Percentiles rank a stretch among this genome's conserved stretches.
phyloP scores from a whole-genome alignment of 92 coral and sea anemone genomes.

The Heliopora coerulea region DNA sequence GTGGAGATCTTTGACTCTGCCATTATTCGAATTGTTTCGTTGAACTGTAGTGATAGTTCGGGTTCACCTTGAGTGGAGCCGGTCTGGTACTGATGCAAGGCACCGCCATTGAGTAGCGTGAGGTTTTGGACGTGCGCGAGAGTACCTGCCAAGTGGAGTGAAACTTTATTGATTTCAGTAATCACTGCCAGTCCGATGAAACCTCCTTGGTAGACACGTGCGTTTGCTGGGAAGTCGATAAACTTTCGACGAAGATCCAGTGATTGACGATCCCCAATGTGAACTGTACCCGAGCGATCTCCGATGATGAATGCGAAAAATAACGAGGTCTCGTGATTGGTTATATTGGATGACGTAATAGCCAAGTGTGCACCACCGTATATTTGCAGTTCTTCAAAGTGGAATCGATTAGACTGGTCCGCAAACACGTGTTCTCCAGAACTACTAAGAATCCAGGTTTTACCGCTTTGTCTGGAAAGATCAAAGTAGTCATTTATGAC shows the following conservation, averaged over 20 bases:
- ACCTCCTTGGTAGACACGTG: constrained; percentile 85
- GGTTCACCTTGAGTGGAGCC: constrained; percentile 71
- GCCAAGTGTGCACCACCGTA: constrained; percentile 94
- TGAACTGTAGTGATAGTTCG: constrained; percentile 53
- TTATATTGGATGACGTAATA: constrained; percentile 57
- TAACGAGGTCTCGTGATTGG: constrained; percentile 62
- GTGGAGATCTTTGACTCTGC: constrained; percentile 76
- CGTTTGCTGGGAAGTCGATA: constrained; percentile 88
- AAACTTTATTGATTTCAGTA: constrained; percentile 80
- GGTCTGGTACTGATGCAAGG: constrained; percentile 73
- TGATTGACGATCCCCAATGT: constrained; percentile 70
- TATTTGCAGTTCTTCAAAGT: constrained; percentile 92
- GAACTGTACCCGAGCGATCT: constrained; percentile 91
- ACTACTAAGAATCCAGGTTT: constrained; percentile 87
- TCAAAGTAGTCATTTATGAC: constrained; percentile 64
- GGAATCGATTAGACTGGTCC: constrained; percentile 74
- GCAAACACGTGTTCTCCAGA: constrained; percentile 90
- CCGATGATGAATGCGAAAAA: constrained; percentile 90
- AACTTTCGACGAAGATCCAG: constrained; percentile 77
- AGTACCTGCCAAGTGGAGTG: constrained; percentile 85
- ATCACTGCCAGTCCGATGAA: constrained; percentile 86
- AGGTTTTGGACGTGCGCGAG: constrained; percentile 82
- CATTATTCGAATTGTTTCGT: constrained; percentile 92
- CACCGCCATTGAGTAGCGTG: constrained; percentile 82
- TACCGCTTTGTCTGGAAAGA: constrained; percentile 74